Evolutionary conservation across 2,888 invertebrate species (phyloP), one percentile per base, ranked within the genome.

Genomic region (Drosophila glabriapex): DNA sequence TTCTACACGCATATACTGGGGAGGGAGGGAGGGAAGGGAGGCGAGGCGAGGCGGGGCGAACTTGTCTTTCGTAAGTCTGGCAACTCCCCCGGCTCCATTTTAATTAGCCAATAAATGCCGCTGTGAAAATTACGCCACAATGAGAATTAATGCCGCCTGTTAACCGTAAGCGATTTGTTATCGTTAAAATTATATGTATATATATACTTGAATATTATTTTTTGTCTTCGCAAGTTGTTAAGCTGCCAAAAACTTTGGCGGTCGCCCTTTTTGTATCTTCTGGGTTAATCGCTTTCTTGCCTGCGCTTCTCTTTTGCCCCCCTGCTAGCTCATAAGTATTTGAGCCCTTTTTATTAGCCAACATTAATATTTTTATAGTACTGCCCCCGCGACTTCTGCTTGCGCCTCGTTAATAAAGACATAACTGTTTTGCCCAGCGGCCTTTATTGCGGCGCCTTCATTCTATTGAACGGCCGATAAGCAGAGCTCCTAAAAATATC

Each of bases 81-180:
- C 41, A 22, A 35, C 64, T 14, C 52, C 67, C 29, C 41, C 56
- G 49, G 33, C 61, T 53, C 68, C 69, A 68, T 77, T 89, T 88
- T 88, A 88, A 88, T 88, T 90, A 87, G 89, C 89, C 87, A 87
- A 89, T 88, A 88, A 88, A 90, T 87, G 89, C 60, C 80, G 72
- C 72, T 73, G 75, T 80, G 87, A 80, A 81, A 82, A 78, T 78
- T 70, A 56, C 64, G 67, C 73, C 73, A 68, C 83, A 79, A 90
- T 90, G 87, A 82, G 89, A 76, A 87, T 87, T 89, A 87, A 88
- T 90, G 87, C 78, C 73, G 83, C 73, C 69, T 78, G 79, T 80
- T 90, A 91, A 89, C 76, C 80, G 84, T 73, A 61, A 80, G 86
- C 89, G 90, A 89, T 89, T 89, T 91, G 91, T 89, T 91, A 91